These are phyloP conservation scores for Athrips mouffetella DNA, from an alignment of 2,888 invertebrate species.

Conservation along the genomic window DNA sequence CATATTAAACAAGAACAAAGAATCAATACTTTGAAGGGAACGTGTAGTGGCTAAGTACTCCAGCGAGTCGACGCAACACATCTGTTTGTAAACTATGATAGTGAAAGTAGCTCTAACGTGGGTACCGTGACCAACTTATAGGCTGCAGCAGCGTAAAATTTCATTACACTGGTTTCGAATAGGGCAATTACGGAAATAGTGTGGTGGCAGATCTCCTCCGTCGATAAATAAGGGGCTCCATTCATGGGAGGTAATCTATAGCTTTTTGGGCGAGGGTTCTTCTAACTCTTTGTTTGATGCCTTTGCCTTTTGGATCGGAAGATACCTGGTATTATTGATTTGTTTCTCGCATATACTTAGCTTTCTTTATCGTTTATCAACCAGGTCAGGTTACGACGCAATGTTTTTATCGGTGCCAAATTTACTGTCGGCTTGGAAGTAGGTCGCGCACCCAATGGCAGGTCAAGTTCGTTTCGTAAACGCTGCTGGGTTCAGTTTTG, in stretches of 20 bases:
- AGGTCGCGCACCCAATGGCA: conserved; percentile 35
- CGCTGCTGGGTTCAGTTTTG: conserved; percentile 18
- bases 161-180: not conserved
- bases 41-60: not conserved
- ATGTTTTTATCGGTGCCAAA: conserved; percentile 38
- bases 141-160: not conserved
- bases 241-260: conserved; percentile 29
- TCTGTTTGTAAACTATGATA: conserved; percentile 27
- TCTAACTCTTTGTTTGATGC: not conserved
- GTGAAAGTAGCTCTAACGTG: conserved; percentile 40
- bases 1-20: not conserved
- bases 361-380: conserved; percentile 20
- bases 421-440: conserved; percentile 30
- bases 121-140: conserved; percentile 34
- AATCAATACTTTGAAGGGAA: not conserved
- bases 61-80: not conserved
- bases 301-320: not conserved
- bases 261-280: conserved; percentile 25
- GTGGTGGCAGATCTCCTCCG: conserved; percentile 17
- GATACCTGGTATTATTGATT: not conserved
- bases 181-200: conserved; percentile 1
- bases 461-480: conserved; percentile 49
- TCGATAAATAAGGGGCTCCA: conserved; percentile 29
- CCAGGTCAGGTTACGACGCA: conserved; percentile 25
- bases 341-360: not conserved